Conservation (phyloP, 1,140 invertebrate genomes). For the Euwallacea similis region DNA sequence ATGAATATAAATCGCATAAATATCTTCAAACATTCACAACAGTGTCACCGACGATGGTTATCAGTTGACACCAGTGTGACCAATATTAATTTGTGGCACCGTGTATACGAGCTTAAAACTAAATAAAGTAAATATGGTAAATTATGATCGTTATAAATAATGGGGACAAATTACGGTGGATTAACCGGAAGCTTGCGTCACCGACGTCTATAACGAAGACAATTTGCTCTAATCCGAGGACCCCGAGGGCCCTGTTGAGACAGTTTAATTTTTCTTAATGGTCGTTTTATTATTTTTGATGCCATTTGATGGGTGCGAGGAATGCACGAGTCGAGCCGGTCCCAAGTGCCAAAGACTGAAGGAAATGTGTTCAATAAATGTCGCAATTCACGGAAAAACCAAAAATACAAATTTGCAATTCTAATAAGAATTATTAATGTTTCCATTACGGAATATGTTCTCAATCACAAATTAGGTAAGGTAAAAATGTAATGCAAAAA, state of each 20-base stretch:
- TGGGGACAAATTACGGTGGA: slow-evolving; percentile 23
- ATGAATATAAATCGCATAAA: too few relatives aligned
- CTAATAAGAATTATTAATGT: slow-evolving; percentile 1
- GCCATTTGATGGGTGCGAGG: neutral
- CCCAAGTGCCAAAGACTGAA: neutral
- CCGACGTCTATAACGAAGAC: slow-evolving; percentile 16
- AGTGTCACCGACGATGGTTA: too few relatives aligned
- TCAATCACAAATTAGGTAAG: neutral
- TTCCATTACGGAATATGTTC: neutral
- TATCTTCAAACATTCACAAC: too few relatives aligned
- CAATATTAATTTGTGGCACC: slow-evolving; percentile 19
- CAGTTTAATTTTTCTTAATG: slow-evolving; percentile 13
- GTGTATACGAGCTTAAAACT: slow-evolving; percentile 15
- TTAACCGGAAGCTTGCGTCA: slow-evolving; percentile 28
- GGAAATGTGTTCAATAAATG: neutral
- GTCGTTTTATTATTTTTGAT: slow-evolving; percentile 2
- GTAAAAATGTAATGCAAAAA: too few relatives aligned
- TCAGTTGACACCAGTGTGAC: slow-evolving; percentile 4
- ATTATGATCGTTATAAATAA: slow-evolving; percentile 32
- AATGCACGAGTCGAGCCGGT: neutral
- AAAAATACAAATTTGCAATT: neutral
- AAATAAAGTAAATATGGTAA: slow-evolving; percentile 28
- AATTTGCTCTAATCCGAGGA: slow-evolving; percentile 20
- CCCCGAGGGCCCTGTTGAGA: slow-evolving; percentile 11
- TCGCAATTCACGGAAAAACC: neutral